Conservation (phyloP, 2,797 vertebrate genomes). For the Anisognathus igniventris region DNA sequence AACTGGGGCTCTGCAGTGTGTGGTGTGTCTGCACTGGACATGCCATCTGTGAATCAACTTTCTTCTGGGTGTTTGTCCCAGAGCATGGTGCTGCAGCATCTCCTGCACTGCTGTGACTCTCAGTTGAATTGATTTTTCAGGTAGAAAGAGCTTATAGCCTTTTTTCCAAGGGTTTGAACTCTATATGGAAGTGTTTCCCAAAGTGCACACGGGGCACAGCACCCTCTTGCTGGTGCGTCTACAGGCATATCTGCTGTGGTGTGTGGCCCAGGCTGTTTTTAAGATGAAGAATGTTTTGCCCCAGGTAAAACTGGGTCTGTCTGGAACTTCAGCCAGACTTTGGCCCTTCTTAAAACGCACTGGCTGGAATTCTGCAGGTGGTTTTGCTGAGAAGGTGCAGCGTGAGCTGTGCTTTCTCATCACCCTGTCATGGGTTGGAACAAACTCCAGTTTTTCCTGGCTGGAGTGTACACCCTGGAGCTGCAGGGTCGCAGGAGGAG, state of each 20-base stretch:
- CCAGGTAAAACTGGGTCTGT: background rate
- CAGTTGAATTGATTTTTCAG: background rate
- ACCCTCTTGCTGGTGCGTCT: background rate
- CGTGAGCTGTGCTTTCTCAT: background rate
- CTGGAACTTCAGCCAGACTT: background rate
- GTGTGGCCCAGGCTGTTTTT: background rate
- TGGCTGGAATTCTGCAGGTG: background rate
- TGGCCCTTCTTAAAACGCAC: background rate
- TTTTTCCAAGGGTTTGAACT: background rate
- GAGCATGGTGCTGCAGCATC: background rate
- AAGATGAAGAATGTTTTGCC: background rate
- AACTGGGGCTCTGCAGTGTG: background rate
- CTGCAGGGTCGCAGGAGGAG: background rate
- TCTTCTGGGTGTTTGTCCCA: background rate
- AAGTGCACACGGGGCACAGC: fast-evolving
- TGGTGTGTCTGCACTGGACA: background rate
- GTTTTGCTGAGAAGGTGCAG: background rate
- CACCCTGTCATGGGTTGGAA: fast-evolving
- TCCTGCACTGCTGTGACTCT: background rate
- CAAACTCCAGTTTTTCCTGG: background rate
- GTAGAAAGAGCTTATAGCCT: background rate
- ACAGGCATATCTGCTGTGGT: background rate
- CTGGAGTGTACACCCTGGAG: background rate
- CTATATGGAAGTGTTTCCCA: fast-evolving
- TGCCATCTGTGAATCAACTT: background rate